phyloP scores from a whole-genome alignment of 1,140 invertebrate genomes.

The Pollicipes pollicipes region DNA sequence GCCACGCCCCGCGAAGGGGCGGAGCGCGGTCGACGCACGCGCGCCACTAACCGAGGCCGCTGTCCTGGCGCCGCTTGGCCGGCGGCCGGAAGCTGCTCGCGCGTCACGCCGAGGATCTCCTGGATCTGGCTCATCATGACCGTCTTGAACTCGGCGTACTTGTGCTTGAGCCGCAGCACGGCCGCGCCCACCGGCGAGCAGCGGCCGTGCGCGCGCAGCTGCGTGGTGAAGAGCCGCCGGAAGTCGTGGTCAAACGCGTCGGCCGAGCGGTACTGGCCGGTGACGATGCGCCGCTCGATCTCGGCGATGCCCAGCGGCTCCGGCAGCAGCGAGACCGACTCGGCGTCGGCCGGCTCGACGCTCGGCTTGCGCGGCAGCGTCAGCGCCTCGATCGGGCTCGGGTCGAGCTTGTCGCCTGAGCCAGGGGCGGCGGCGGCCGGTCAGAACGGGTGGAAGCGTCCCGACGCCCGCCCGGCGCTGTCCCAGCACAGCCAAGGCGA shows the following conservation, averaged over 20 bases:
- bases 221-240: constrained; percentile 50
- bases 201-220: constrained; percentile 45
- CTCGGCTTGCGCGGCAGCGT: no score
- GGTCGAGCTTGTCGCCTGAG: no score
- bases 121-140: constrained; percentile 17
- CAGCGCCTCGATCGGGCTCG: no score
- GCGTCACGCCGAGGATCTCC: constrained; percentile 16
- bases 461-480: no score
- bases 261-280: constrained; percentile 56
- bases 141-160: constrained; percentile 33
- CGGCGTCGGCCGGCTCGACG: no score
- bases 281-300: constrained; percentile 61
- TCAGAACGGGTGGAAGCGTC: no score
- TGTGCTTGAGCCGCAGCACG: constrained; percentile 48
- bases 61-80: no score
- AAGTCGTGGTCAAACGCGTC: constrained; percentile 68
- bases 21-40: no score
- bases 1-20: no score
- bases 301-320: constrained; percentile 56
- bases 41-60: no score
- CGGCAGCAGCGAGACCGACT: constrained; percentile 9
- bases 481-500: no score
- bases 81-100: constrained; percentile 12
- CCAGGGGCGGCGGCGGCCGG: no score
- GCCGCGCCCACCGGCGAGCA: constrained; percentile 49